Conservation (phyloP, 1,140 invertebrate genomes). For the Mercenaria mercenaria region DNA sequence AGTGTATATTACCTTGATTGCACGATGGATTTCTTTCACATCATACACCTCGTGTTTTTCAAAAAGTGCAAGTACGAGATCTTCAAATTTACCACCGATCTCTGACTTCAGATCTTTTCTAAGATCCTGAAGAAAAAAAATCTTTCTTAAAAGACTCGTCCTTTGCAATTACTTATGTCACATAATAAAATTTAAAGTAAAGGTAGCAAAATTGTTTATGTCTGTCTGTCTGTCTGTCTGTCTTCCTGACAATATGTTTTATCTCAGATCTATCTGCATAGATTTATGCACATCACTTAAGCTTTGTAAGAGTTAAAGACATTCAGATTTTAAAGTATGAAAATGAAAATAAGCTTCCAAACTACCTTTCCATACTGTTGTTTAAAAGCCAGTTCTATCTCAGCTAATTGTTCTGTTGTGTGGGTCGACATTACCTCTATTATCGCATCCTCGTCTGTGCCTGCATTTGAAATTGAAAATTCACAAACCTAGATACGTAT, state of each 20-base stretch:
- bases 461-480: constrained; percentile 61
- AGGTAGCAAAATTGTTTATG: no score
- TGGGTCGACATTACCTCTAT: constrained; percentile 94
- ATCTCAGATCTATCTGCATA: no score
- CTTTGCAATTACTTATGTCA: no score
- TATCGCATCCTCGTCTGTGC: constrained; percentile 95
- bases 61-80: constrained; percentile 72
- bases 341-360: no score
- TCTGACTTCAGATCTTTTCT: constrained; percentile 76
- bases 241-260: no score
- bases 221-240: no score
- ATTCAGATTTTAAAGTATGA: no score
- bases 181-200: no score
- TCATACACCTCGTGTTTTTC: constrained; percentile 87
- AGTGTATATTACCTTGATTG: constrained; percentile 90
- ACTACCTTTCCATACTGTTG: constrained; percentile 94
- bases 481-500: no score
- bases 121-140: constrained; percentile 73
- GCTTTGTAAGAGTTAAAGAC: no score
- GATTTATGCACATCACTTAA: no score
- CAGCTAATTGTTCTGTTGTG: constrained; percentile 94
- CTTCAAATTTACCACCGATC: constrained; percentile 76
- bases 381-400: constrained; percentile 96
- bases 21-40: constrained; percentile 94
- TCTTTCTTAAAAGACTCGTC: no score